These are phyloP conservation scores for Percopsis transmontana DNA, from an alignment of 2,113 vertebrate genomes.

Conservation along the genomic window DNA sequence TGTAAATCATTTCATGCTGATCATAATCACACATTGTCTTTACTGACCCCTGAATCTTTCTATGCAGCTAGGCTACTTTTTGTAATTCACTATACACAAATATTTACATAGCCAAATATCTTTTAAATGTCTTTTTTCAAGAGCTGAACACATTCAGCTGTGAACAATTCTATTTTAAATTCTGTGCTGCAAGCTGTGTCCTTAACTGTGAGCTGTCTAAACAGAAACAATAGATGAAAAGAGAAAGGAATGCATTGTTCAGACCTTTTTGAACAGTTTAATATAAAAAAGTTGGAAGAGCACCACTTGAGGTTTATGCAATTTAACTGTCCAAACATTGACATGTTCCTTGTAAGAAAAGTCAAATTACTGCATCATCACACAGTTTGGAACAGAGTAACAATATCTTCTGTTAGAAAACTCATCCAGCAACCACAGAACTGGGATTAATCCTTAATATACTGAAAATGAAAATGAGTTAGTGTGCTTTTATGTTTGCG, in stretches of 20 bases:
- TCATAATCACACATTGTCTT: background rate
- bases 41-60: background rate
- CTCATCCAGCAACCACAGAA: background rate
- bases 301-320: background rate
- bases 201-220: background rate
- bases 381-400: background rate
- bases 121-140: too few species aligned
- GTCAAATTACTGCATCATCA: background rate
- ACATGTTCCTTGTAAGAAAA: background rate
- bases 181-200: background rate
- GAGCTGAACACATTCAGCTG: background rate
- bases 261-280: background rate
- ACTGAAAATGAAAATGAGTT: background rate
- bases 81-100: background rate
- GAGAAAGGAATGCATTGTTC: background rate
- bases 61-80: too few species aligned
- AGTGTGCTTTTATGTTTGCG: background rate
- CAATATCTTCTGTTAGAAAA: background rate
- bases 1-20: background rate
- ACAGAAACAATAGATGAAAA: background rate
- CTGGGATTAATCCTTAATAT: background rate
- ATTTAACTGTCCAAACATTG: background rate
- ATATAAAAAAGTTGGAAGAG: too few species aligned
- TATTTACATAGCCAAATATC: too few species aligned
- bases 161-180: background rate